Percentiles rank a stretch among this genome's conserved stretches.
These are phyloP conservation scores for Sebastes iracundus DNA, from an alignment of 2,797 vertebrate genomes.

Conservation along the genomic window DNA sequence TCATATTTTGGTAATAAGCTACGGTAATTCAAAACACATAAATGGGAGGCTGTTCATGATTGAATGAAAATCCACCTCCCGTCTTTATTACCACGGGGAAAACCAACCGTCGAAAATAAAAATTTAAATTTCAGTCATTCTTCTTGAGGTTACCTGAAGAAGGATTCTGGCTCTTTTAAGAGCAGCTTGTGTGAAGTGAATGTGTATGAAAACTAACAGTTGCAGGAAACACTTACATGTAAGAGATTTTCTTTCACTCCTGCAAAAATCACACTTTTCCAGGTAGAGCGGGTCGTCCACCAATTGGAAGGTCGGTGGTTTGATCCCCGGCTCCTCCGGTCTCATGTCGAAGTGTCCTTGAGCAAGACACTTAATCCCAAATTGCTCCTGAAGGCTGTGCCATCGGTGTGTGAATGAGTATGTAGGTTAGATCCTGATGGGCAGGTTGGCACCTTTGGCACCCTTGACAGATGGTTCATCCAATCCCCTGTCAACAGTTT, in stretches of 20 bases:
- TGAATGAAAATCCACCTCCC: not conserved
- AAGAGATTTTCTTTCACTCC: not conserved
- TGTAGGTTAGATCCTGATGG: too few relatives aligned
- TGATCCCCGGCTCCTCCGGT: too few relatives aligned
- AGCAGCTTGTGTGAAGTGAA: not conserved
- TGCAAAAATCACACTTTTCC: not conserved
- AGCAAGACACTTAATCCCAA: too few relatives aligned
- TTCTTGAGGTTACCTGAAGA: not conserved
- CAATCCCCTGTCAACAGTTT: too few relatives aligned
- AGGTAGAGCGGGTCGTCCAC: not conserved
- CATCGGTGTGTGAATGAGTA: too few relatives aligned
- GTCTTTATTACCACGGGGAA: not conserved
- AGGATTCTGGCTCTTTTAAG: not conserved
- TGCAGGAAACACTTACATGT: not conserved
- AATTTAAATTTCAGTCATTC: not conserved
- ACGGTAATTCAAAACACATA: not conserved
- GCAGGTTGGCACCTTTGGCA: too few relatives aligned
- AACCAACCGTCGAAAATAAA: not conserved
- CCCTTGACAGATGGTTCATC: too few relatives aligned
- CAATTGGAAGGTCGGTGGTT: too few relatives aligned
- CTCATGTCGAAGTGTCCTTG: too few relatives aligned
- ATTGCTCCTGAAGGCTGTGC: too few relatives aligned
- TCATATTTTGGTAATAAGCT: slow-evolving; percentile 5
- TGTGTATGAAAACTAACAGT: not conserved
- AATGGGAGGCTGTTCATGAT: not conserved